Evolutionary conservation across 2,113 vertebrate species (phyloP), one percentile per base, ranked within the genome.

Genomic region (Solea senegalensis): DNA sequence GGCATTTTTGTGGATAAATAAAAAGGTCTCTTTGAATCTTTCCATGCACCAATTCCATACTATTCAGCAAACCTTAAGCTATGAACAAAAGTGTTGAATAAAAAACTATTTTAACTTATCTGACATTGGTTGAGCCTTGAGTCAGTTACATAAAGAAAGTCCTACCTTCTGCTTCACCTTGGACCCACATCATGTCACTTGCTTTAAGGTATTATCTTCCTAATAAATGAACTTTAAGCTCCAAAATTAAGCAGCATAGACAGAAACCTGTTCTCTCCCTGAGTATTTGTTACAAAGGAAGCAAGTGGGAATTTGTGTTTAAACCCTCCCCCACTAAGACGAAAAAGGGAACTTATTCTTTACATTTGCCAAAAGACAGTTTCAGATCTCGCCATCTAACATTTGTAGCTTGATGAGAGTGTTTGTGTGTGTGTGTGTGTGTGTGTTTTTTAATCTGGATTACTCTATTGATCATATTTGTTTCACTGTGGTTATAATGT

Each of bases 111-210:
- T 34, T 34, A 34, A 21, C 21, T 34, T 34, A 34, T 34, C 2
- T 34, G 34, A 34, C 34, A 2, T 34, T 34, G 34, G 3, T 34
- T 4, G 34, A 34, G 5, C 34, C 34, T 34, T 34, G 34, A 34
- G 34, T 34, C 34, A 34, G 2, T 34, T 34, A 40, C 13, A 39
- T 44, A 0, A 41, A 61, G 0, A 7, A 5, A 34, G 52, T 65
- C 83, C 77, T 84, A 92, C 92, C 91, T 80, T 72, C 69, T 4
- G 26, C 53, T 16, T 79, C 80, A 14, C 3, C 77, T 51, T 80
- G 74, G 3, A 41, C 27, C 89, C 84, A 90, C 91, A 92, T 92
- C 14, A 9, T 72, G 60, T 15, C 5, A 5, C 7, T 59, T 9
- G 50, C 27, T 9, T 2, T 5, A 4, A 28, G 1, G 8, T 16